phyloP scores from a whole-genome alignment of 2,888 invertebrate species.

The Drosophila anceps region DNA sequence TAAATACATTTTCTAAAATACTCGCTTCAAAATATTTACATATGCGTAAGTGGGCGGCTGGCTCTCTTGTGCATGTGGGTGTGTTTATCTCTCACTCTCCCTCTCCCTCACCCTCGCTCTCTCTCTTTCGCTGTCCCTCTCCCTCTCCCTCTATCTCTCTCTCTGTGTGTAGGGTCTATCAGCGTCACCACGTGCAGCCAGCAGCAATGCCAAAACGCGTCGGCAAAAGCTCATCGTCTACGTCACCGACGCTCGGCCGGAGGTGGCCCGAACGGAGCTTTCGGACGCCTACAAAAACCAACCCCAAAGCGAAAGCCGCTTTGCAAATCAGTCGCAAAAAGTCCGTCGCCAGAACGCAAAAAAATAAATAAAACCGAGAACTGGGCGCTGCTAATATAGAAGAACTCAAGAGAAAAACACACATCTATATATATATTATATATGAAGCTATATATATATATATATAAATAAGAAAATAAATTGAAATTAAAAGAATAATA shows the following conservation, averaged over 20 bases:
- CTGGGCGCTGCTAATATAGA: slow-evolving; percentile 35
- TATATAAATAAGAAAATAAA: slow-evolving; percentile 14
- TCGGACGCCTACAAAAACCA: slow-evolving; percentile 77
- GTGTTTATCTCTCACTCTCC: background rate
- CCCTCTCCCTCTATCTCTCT: background rate
- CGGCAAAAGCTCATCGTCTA: slow-evolving; percentile 47
- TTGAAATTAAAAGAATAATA: slow-evolving; percentile 22
- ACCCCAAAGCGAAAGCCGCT: slow-evolving; percentile 78
- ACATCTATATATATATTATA: slow-evolving; percentile 10
- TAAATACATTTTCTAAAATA: slow-evolving; percentile 23
- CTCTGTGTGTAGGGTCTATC: slow-evolving; percentile 14
- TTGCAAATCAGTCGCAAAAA: slow-evolving; percentile 83
- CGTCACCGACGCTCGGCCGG: slow-evolving; percentile 50
- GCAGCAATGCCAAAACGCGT: slow-evolving; percentile 8
- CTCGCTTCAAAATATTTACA: slow-evolving; percentile 63
- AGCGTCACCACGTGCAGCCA: slow-evolving; percentile 55
- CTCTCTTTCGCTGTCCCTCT: background rate
- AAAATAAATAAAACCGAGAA: slow-evolving; percentile 31
- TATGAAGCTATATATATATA: slow-evolving; percentile 1
- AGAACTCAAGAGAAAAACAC: slow-evolving; percentile 11
- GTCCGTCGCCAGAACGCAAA: slow-evolving; percentile 82
- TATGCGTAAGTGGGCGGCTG: slow-evolving; percentile 50
- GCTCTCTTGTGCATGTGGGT: background rate
- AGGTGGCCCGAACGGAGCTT: slow-evolving; percentile 66
- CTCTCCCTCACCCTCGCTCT: background rate